These are phyloP conservation scores for Nasonovia ribisnigri DNA, from an alignment of 2,888 invertebrate genomes.

Conservation along the genomic window DNA sequence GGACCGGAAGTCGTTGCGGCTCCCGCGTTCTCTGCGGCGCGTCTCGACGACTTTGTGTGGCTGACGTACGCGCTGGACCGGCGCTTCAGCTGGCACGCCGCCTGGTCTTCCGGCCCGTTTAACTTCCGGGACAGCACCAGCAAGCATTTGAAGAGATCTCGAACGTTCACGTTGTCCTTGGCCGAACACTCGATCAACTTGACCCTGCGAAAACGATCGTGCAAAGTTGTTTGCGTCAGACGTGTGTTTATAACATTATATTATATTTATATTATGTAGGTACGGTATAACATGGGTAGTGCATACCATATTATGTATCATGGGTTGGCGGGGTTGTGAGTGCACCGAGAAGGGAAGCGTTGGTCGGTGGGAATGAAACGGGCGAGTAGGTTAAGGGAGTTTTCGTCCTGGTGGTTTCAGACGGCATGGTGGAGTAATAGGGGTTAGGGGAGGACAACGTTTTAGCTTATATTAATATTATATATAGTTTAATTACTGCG, in stretches of 20 bases:
- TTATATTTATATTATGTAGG: neutral
- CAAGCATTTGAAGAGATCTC: constrained; percentile 84
- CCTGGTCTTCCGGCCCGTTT: constrained; percentile 72
- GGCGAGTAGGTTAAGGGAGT: neutral
- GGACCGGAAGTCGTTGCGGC: constrained; percentile 67
- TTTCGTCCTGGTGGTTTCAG: neutral
- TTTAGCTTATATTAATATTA: constrained; percentile 7
- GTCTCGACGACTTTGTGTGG: constrained; percentile 63
- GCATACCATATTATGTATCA: neutral
- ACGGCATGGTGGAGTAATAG: neutral
- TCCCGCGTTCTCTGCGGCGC: constrained; percentile 26
- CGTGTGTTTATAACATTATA: neutral
- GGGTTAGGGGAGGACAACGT: neutral
- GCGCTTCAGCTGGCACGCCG: constrained; percentile 73
- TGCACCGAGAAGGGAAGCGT: neutral
- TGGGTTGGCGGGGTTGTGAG: neutral
- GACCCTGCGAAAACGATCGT: constrained; percentile 72
- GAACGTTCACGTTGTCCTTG: constrained; percentile 83
- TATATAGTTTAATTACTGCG: neutral
- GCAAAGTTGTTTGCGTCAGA: neutral
- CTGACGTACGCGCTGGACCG: constrained; percentile 80
- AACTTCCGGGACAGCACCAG: constrained; percentile 82
- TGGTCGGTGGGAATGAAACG: neutral
- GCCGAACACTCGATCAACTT: constrained; percentile 85
- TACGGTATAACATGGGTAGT: neutral